Evolutionary conservation across 92 coral and sea anemone genomes (phyloP), one percentile per base, ranked within the genome.

Genomic region (Umimayanthus kanabou): DNA sequence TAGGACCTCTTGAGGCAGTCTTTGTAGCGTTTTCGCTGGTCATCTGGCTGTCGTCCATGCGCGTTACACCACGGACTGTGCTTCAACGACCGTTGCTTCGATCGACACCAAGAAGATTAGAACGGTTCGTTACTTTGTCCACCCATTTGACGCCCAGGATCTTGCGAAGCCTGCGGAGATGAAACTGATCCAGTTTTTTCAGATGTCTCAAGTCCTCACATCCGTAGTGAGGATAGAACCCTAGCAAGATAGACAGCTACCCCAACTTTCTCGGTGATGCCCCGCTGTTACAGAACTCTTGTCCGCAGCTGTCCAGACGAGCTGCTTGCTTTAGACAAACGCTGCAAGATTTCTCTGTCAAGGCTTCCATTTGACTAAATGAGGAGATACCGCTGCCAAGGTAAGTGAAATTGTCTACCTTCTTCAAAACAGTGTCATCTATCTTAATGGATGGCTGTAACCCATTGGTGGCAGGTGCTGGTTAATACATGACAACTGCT

Each of bases 301-400:
- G n/a, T 29, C 23, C 45, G 6, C 15, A 84, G 61, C 28, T 26
- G 50, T 6, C 58, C 79, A 28, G 69, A 84, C 30, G 79, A 39
- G 45, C n/a, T 25, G 57, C 79, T 84, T 26, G 87, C 79, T 43
- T 84, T 84, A 20, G 87, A 30, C 43, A 84, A 53, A 33, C 87
- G 57, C 15, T 3, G 22, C 18, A 47, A 20, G 78, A 64, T 66
- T 67, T 83, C 87, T 15, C 66, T 66, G 76, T 83, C 87, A 65
- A 83, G 77, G 16, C 20, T 28, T 25, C 2, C 87, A 26, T 83
- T 45, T 45, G 49, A 45, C 37, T 33, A 33, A 33, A 33, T 2
- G 37, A 33, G 6, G 49, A 45, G 49, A 45, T 45, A 45, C 49
- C 9, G 53, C 14, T 47, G 20, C 87, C 87, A 28, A 67, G 87